Conservation (phyloP, 2,113 vertebrate species). For the Melanostigma gelatinosum region DNA sequence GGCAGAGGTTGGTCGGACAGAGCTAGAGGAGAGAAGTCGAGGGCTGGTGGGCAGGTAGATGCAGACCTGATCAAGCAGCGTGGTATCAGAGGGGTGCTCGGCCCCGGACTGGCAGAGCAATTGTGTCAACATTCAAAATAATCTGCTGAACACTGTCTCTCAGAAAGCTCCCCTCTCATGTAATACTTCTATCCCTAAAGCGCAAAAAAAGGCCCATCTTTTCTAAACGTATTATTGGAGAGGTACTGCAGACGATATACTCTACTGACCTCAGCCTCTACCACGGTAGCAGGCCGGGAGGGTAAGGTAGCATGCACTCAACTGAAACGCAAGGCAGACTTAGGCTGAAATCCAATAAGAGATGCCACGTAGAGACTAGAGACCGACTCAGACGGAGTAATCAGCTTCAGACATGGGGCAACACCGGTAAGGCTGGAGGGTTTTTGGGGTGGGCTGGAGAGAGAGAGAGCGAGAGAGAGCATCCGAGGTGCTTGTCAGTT, state of each 20-base stretch:
- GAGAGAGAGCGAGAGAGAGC: background rate
- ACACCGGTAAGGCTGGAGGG: constrained; percentile 6
- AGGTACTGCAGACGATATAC: constrained; percentile 13
- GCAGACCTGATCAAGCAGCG: constrained; percentile 39
- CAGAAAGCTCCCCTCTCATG: background rate
- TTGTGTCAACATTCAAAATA: constrained; percentile 24
- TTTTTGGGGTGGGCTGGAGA: background rate
- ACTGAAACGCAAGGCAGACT: constrained; percentile 22
- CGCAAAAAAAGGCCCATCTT: background rate
- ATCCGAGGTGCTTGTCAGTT: background rate
- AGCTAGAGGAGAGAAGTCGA: constrained; percentile 30
- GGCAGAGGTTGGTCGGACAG: constrained; percentile 39
- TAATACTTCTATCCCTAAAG: background rate
- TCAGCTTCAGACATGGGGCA: constrained; percentile 38
- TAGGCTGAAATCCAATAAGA: constrained; percentile 57
- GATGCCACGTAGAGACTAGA: constrained; percentile 20
- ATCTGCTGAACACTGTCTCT: constrained; percentile 9
- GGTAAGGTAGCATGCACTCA: constrained; percentile 15
- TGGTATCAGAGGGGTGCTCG: constrained; percentile 32
- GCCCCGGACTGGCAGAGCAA: constrained; percentile 12
- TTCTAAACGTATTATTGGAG: constrained; percentile 12
- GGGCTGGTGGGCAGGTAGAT: constrained; percentile 19
- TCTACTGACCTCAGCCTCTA: constrained; percentile 4
- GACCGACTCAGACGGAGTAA: constrained; percentile 42
- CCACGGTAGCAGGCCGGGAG: constrained; percentile 10